phyloP scores from a whole-genome alignment of 2,888 invertebrate species.

The Charanyca ferruginea region DNA sequence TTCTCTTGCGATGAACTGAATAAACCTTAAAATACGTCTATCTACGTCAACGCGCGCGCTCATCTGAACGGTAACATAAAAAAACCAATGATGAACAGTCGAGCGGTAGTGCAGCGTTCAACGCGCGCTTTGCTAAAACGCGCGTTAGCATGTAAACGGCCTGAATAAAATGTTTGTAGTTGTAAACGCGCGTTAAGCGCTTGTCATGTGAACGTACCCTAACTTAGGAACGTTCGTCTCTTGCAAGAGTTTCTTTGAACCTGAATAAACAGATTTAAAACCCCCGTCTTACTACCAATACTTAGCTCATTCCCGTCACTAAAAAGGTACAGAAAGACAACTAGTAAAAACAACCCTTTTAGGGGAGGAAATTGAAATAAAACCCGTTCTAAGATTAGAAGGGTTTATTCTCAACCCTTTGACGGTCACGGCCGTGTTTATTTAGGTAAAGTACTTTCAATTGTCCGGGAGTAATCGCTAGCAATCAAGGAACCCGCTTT shows the following conservation, averaged over 20 bases:
- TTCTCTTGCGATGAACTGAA: too few species aligned
- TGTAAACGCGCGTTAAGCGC: too few species aligned
- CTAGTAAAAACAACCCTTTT: slow-evolving; percentile 27
- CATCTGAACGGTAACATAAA: too few species aligned
- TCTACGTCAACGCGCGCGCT: too few species aligned
- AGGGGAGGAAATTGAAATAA: slow-evolving; percentile 41
- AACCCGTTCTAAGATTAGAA: slow-evolving; percentile 45
- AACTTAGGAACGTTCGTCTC: too few species aligned
- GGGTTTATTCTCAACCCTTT: slow-evolving; percentile 47
- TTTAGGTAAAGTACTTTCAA: slow-evolving; percentile 53
- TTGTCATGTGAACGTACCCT: too few species aligned
- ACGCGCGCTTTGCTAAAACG: too few species aligned
- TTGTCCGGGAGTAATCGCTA: slow-evolving; percentile 33
- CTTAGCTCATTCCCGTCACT: slow-evolving; percentile 27
- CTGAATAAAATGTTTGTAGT: too few species aligned
- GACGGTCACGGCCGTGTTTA: slow-evolving; percentile 43
- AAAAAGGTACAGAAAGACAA: slow-evolving; percentile 15
- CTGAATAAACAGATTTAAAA: slow-evolving; percentile 12
- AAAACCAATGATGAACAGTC: too few species aligned
- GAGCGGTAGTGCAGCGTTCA: too few species aligned
- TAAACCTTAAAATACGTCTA: too few species aligned
- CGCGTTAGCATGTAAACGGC: too few species aligned
- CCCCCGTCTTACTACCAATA: background rate
- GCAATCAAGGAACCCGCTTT: slow-evolving; percentile 35
- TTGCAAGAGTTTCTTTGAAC: background rate